Evolutionary conservation across 1,140 invertebrate species (phyloP).

Genomic region (Drosophila guanche): DNA sequence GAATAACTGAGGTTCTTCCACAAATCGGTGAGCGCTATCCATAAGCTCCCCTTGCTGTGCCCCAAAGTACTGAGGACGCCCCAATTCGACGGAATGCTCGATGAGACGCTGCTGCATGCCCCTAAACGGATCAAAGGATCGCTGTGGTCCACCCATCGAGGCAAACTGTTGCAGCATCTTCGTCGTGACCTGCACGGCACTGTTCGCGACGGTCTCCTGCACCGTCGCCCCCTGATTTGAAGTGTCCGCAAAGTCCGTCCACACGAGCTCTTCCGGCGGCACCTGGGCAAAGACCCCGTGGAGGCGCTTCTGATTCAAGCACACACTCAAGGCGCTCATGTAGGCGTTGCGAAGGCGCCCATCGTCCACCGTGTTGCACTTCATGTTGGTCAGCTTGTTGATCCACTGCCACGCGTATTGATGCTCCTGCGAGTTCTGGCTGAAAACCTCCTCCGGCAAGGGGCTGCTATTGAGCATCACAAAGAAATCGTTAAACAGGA

Average conservation of each 20-base stretch:
- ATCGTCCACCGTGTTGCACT: conserved; percentile 37
- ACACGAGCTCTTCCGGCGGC: conserved; percentile 36
- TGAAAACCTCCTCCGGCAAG: conserved; percentile 43
- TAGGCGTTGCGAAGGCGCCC: conserved; percentile 59
- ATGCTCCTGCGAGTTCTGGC: conserved; percentile 20
- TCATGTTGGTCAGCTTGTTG: conserved; percentile 45
- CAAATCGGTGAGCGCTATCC: too few relatives aligned
- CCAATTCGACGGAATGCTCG: too few relatives aligned
- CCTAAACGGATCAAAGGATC: too few relatives aligned
- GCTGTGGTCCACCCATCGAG: too few relatives aligned
- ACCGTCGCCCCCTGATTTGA: too few relatives aligned
- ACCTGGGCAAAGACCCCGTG: conserved; percentile 42
- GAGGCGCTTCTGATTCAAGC: conserved; percentile 51
- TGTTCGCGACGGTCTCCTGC: neutral
- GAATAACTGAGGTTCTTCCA: too few relatives aligned
- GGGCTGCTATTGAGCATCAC: conserved; percentile 45
- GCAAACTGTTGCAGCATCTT: conserved; percentile 2
- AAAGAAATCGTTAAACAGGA: conserved; percentile 45
- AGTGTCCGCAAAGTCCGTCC: conserved; percentile 48
- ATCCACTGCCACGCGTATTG: conserved; percentile 45
- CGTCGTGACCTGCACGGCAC: conserved; percentile 15
- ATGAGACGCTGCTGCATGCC: neutral
- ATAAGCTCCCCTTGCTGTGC: too few relatives aligned
- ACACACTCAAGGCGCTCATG: conserved; percentile 66
- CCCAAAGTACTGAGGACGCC: too few relatives aligned